These are phyloP conservation scores for Pantala flavescens DNA, from an alignment of 1,140 invertebrate species.

Conservation along the genomic window DNA sequence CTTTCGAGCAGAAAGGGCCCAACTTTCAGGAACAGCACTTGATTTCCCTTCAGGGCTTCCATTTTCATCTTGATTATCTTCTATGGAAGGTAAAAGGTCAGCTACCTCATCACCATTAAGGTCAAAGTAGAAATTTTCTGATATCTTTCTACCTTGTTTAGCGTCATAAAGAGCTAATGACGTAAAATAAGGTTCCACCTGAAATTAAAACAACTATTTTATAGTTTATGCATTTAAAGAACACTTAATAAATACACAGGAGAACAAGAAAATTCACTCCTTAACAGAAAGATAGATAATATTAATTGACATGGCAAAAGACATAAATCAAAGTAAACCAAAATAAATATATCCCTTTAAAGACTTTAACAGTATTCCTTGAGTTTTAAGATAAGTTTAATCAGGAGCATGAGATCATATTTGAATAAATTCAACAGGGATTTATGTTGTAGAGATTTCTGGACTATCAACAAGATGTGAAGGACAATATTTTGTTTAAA, in stretches of 20 bases:
- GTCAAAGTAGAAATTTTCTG: conserved; percentile 89
- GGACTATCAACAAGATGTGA: too few species aligned
- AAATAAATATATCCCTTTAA: too few species aligned
- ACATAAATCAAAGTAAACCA: too few species aligned
- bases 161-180: conserved; percentile 78
- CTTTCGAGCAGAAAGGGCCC: neutral
- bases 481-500: too few species aligned
- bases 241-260: neutral
- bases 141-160: conserved; percentile 71
- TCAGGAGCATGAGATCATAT: too few species aligned
- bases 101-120: conserved; percentile 59
- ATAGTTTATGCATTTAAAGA: neutral
- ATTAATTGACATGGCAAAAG: too few species aligned
- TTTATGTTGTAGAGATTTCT: too few species aligned
- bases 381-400: too few species aligned
- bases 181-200: conserved; percentile 84
- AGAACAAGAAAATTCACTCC: too few species aligned
- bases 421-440: too few species aligned
- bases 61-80: neutral
- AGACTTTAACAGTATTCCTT: too few species aligned
- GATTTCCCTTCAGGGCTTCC: neutral
- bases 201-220: conserved; percentile 19
- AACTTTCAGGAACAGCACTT: neutral
- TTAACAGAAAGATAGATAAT: too few species aligned
- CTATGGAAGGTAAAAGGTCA: conserved; percentile 40